Evolutionary conservation across 1,140 invertebrate genomes (phyloP).

Genomic region (Achroia grisella): DNA sequence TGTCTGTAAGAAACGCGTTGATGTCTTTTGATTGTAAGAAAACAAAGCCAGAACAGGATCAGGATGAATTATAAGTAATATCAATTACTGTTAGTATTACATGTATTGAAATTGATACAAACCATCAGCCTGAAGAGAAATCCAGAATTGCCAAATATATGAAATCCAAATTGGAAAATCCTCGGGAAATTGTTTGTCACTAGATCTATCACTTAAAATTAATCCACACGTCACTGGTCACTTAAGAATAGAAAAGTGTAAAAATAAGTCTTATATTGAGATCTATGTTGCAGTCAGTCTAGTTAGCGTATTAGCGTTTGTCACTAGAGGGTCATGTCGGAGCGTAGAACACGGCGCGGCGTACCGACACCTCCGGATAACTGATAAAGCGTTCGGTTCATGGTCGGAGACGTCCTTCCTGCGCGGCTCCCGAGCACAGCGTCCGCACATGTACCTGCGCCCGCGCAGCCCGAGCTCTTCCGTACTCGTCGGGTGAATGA

Average conservation of each 20-base stretch:
- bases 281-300: constrained; percentile 69
- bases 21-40: constrained; percentile 53
- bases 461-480: constrained; percentile 39
- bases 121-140: constrained; percentile 20
- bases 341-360: constrained; percentile 45
- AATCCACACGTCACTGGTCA: constrained; percentile 55
- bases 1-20: constrained; percentile 46
- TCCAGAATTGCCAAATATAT: constrained; percentile 24
- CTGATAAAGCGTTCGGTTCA: constrained; percentile 66
- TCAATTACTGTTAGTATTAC: neutral
- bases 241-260: constrained; percentile 55
- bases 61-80: constrained; percentile 6
- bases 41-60: constrained; percentile 1
- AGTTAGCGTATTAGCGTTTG: constrained; percentile 12
- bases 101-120: constrained; percentile 10
- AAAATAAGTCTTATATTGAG: constrained; percentile 69
- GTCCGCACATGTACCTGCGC: constrained; percentile 26
- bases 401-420: constrained; percentile 58
- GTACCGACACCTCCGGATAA: constrained; percentile 58
- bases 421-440: constrained; percentile 28
- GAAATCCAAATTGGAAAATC: constrained; percentile 57
- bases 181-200: constrained; percentile 39
- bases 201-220: constrained; percentile 47
- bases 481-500: constrained; percentile 65
- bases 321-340: constrained; percentile 45